These are phyloP conservation scores for Menidia menidia DNA, from an alignment of 2,797 vertebrate genomes.

Conservation along the genomic window DNA sequence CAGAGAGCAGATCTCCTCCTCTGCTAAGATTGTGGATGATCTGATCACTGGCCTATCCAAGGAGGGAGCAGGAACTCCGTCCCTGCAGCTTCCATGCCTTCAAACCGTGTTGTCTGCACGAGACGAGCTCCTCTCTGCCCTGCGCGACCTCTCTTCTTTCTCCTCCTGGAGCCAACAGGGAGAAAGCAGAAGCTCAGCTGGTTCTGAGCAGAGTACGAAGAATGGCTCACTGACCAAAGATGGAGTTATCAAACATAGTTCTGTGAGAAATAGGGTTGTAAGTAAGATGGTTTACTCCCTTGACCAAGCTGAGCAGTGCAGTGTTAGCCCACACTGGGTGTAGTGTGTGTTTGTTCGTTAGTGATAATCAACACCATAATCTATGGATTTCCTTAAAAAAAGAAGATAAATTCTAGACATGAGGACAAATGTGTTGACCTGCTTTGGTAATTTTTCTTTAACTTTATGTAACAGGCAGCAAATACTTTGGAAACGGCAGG, in stretches of 20 bases:
- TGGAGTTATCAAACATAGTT: conserved; percentile 11
- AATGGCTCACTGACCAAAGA: conserved; percentile 35
- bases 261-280: conserved; percentile 45
- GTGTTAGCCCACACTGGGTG: conserved; percentile 85
- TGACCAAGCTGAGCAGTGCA: conserved; percentile 43
- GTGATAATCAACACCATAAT: conserved; percentile 11
- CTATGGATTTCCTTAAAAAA: conserved; percentile 15
- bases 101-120: conserved; percentile 53
- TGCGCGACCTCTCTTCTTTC: conserved; percentile 77
- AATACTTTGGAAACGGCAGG: background rate
- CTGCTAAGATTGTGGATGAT: conserved; percentile 74
- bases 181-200: conserved; percentile 27
- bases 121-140: conserved; percentile 78
- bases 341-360: conserved; percentile 62
- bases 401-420: background rate
- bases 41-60: conserved; percentile 62
- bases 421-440: background rate
- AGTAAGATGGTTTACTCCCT: conserved; percentile 70
- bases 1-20: conserved; percentile 74
- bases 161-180: conserved; percentile 54
- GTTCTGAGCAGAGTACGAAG: conserved; percentile 45
- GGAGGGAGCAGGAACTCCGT: conserved; percentile 4
- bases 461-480: background rate
- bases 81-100: conserved; percentile 51
- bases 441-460: background rate